Base-by-base conservation (phyloP, 2,888 invertebrate genomes). In the Leucoptera coffeella region DNA sequence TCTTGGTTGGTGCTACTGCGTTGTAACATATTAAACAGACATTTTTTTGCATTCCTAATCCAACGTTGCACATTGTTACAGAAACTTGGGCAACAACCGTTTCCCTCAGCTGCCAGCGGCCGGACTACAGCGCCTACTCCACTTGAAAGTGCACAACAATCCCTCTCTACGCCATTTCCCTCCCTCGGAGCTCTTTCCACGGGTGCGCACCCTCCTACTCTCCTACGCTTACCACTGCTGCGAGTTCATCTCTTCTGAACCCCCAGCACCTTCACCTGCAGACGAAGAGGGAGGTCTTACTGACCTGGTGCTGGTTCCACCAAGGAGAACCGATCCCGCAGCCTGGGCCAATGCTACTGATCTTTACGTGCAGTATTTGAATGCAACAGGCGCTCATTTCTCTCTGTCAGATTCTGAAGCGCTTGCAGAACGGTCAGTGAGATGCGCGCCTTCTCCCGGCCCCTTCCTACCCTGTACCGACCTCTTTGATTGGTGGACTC, bases 221-320 rank as follows among this genome's bases (percentile, higher is more conserved):
- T 88, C 93, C 2, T 95, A 94, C 59, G 94, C 95, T 37, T 96
- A 95, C 64, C 95, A 96, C 54, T 96, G 95, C 65, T 95, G 95
- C 61, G 85, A 89, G 34, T 93, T 89, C 61, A 55, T 88, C 44
- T 81, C 85, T 23, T 58, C 82, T 39, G 48, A 50, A 79, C 26
- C 75, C 77, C 1, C 45, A 76, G 33, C 64, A 12, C 65, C 73
- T 3, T 79, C 84, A 81, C 50, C 47, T 80, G 31, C 74, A 77
- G 2, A 44, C 76, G 32, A 38, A 30, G 27, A 32, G 20, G 31
- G 36, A 32, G 37, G 27, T 15, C 49, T 58, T 38, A 55, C 52
- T 29, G 65, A 64, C 51, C 45, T 58, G 39, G 65, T 65, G 42
- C 47, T 65, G 40, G 38, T 59, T 43, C 62, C 53, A 39, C 51